These are phyloP conservation scores for Ifrita kowaldi DNA, from an alignment of 2,113 vertebrate genomes.

Conservation along the genomic window DNA sequence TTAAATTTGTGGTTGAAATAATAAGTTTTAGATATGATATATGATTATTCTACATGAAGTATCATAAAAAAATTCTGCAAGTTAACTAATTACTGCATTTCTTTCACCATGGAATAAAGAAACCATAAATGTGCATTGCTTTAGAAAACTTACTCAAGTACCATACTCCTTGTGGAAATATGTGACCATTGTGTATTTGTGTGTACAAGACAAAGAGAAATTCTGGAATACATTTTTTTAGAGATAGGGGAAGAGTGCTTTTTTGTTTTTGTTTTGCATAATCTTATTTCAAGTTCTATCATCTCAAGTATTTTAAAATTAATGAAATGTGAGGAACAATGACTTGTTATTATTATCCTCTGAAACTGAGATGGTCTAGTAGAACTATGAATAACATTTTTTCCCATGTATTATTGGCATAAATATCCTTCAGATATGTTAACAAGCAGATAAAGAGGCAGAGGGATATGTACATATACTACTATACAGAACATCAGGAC, in stretches of 20 bases:
- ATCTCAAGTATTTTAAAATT: not conserved
- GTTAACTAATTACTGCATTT: not conserved
- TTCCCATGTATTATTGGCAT: not conserved
- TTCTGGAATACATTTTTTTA: not conserved
- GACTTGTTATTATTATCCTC: not conserved
- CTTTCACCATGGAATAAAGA: not conserved
- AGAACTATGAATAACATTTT: not conserved
- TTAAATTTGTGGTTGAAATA: not conserved
- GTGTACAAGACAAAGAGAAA: not conserved
- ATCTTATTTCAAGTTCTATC: not conserved
- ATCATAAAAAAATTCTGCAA: not conserved
- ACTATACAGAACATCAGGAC: not conserved
- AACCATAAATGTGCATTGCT: not conserved
- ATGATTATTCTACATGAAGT: accelerated
- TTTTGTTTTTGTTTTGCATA: not conserved
- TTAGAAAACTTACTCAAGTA: not conserved
- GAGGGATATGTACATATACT: not conserved
- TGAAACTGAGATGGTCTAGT: not conserved
- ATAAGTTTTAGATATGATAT: not conserved
- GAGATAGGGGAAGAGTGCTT: not conserved
- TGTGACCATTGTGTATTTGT: not conserved
- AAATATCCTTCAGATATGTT: not conserved
- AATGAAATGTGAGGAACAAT: not conserved
- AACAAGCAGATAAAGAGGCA: not conserved
- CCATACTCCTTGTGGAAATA: not conserved